Evolutionary conservation across 2,797 vertebrate genomes (phyloP), one percentile per base, ranked within the genome.

Genomic region (Gymnoscopelus microlampas): DNA sequence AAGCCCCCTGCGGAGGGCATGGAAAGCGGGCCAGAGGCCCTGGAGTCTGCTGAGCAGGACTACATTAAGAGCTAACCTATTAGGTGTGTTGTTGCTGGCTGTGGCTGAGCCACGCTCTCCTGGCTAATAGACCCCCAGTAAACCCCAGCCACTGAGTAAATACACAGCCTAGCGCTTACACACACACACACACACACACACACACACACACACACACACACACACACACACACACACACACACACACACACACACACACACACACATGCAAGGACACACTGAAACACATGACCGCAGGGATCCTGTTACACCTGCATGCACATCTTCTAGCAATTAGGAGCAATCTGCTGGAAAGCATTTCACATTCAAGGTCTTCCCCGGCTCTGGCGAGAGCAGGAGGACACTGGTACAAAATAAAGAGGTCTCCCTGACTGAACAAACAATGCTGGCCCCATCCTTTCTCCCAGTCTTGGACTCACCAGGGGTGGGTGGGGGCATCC

Each of bases 321-420:
- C 95, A 96, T 96, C 95, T 96, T 95, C 94, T 89, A 93, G 94
- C 95, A 97, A 97, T 98, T 97, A 97, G 91, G 92, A 95, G 93
- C 94, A 95, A 95, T 96, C 96, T 96, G 95, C 90, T 92, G 87
- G 90, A 93, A 96, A 94, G 93, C 93, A 91, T 95, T 96, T 95
- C 93, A 94, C 92, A 91, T 94, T 95, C 94, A 95, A 96, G 95
- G 95, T 95, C 95, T 95, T 91, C 79, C 81, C 91, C 94, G 93
- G 93, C 92, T 92, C 92, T 92, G 71, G 92, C 90, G 88, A 90
- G 91, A 93, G 88, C 83, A 88, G 87, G 83, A 82, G 83, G 86
- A 85, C 83, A 76, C 86, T 83, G 71, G 51, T 63, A 83, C 58
- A 50, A 84, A 73, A 74, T 63, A 2, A 60, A 83, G 81, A 74